Conservation (phyloP, 2,888 invertebrate species). For the Abrostola tripartita region DNA sequence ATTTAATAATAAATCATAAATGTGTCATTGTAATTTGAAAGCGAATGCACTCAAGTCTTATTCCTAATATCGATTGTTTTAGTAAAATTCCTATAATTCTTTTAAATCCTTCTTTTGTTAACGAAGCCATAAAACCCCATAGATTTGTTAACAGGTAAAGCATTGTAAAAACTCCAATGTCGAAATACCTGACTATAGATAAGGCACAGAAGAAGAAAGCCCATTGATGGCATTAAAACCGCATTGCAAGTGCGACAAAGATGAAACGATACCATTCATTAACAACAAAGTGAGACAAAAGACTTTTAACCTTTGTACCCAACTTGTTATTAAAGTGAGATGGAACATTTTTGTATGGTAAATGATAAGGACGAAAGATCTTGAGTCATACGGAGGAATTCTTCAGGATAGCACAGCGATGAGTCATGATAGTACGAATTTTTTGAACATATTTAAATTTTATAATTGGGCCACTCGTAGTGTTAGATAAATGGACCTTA, state of each 20-base stretch:
- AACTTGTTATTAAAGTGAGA: slow-evolving; percentile 23
- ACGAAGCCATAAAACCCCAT: slow-evolving; percentile 8
- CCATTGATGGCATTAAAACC: slow-evolving; percentile 34
- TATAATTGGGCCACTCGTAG: neutral
- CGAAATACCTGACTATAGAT: slow-evolving; percentile 41
- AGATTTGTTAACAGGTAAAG: neutral
- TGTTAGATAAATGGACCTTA: neutral
- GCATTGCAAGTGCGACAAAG: slow-evolving; percentile 43
- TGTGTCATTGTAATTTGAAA: no score
- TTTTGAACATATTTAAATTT: slow-evolving; percentile 2
- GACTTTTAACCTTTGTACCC: slow-evolving; percentile 3
- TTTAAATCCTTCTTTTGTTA: neutral
- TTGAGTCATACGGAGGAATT: slow-evolving; percentile 46
- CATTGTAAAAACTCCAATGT: neutral
- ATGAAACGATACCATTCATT: slow-evolving; percentile 8
- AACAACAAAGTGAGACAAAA: slow-evolving; percentile 21
- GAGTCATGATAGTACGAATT: slow-evolving; percentile 44
- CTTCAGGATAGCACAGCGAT: slow-evolving; percentile 39
- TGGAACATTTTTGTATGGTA: slow-evolving; percentile 15
- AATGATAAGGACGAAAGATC: slow-evolving; percentile 41
- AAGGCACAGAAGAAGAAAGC: slow-evolving; percentile 32
- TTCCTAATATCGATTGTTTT: no score
- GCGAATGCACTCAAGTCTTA: no score
- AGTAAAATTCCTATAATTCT: no score
- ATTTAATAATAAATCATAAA: no score